Base-by-base conservation (phyloP, 2,888 invertebrate species). In the Orgyia antiqua region DNA sequence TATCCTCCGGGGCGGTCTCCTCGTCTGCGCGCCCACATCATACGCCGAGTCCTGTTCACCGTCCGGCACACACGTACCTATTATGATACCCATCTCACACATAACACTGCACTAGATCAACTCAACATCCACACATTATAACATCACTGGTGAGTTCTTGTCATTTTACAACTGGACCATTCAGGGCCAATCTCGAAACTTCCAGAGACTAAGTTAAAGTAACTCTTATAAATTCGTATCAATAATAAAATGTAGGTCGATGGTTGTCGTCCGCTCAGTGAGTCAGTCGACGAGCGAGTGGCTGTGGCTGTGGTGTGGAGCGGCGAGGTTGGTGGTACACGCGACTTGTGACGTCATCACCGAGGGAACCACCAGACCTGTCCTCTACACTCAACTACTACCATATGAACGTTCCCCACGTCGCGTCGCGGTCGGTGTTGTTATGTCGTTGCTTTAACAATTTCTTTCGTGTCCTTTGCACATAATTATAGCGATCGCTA, bases 51-150 rank as follows among this genome's bases (percentile, higher is more conserved):
- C 90, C 37, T 87, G 88, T 65, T 91, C 90, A 31, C 89, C 89
- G 55, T 90, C 90, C 37, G 91, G 91, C 65, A 92, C 90, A 68
- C 92, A 92, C 31, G 91, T 91, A 53, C 92, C 92, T 46, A 92
- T 90, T 51, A 91, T 91, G 68, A 92, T 91, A 48, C 92, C 92
- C 92, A 92, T 92, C 53, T 45, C 65, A 63, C 63, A 69, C 71
- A 68, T 72, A 54, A 60, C 70, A 63, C 56, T 47, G 47, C 51
- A 51, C 52, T 57, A 4, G 15, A 6, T 50, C 53, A 56, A 47
- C 42, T 51, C 56, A 56, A 2, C 7, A 3, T 21, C 4, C 7
- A 5, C 20, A 3, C 20, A 20, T 8, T 20, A n/a, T 1, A n/a
- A n/a, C 20, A 20, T 9, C 4, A 18, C 18, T 8, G 18, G 18